Evolutionary conservation across 2,113 vertebrate genomes (phyloP).

Genomic region (Hylia prasina): DNA sequence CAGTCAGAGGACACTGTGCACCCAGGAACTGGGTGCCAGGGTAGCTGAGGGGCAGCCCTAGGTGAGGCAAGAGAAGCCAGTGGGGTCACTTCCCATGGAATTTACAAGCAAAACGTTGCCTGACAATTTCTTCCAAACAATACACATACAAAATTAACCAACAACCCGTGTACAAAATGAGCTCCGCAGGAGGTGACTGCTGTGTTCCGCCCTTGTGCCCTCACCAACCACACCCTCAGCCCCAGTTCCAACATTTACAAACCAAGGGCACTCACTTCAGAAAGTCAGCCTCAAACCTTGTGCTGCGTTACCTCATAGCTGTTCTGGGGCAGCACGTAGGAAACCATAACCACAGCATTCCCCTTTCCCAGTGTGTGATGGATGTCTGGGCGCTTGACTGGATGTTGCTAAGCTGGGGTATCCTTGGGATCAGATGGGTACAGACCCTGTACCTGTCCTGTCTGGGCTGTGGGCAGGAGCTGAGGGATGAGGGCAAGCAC

Average conservation of each 20-base stretch:
- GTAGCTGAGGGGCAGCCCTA: not conserved
- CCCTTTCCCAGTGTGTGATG: accelerated
- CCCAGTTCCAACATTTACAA: not conserved
- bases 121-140: not conserved
- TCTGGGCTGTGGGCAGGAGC: not conserved
- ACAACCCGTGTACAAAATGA: accelerated
- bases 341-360: not conserved
- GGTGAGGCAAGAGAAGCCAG: not conserved
- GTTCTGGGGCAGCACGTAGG: accelerated
- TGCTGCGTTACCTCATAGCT: accelerated
- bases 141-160: accelerated
- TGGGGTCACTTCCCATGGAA: accelerated
- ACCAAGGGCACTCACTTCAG: accelerated
- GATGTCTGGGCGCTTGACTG: not conserved
- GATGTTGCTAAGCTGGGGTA: not conserved
- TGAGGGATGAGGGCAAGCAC: not conserved
- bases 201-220: accelerated
- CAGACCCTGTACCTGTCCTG: not conserved
- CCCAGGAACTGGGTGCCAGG: not conserved
- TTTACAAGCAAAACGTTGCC: accelerated
- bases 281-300: not conserved
- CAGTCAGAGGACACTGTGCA: not conserved
- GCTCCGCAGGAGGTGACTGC: not conserved
- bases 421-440: not conserved
- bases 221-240: not conserved